Base-by-base conservation (phyloP, 2,888 invertebrate species). In the Volucella inflata region DNA sequence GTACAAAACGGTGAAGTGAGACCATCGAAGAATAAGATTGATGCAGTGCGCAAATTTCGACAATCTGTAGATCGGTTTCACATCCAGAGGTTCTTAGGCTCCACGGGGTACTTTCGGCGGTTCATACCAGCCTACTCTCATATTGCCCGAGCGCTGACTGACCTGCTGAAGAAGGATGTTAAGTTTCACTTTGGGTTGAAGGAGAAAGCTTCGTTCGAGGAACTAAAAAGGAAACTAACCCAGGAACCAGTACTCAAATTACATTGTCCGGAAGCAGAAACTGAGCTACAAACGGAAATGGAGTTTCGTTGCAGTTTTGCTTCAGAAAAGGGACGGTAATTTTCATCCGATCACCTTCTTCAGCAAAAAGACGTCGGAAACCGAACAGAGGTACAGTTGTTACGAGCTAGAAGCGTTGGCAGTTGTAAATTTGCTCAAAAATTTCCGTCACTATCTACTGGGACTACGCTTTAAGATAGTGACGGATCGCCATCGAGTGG, bases 401-500 rank as follows among this genome's bases (percentile, higher is more conserved):
- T 76, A 80, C 42, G 74, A 80, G 11, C 48, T 80, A 30, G 59
- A 80, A 40, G 64, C 65, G 50, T 38, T 80, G n/a, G 72, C 72
- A 3, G 42, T 72, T 9, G 42, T 80, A 8, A 53, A 62, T 16
- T 64, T 59, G 0, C 30, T 80, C 14, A 65, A 57, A 38, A 75
- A 68, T 16, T 81, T 81, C 46, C 38, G 81, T 46, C 53, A 75
- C 14, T 80, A 74, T 67, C 48, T 80, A 36, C 78, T 88, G 4
- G 59, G 76, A 3, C 87, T 78, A 12, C 87, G 82, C 51, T 87
- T 68, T 16, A 82, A 50, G 53, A 67, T 79, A 0, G 72, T 88
- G 46, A 74, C 55, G 10, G 44, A 65, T n/a, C 46, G 87, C 87
- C 1, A 59, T 88, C 42, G 68, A 90, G 89, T 67, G 81, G 80